Conservation (phyloP, 2,888 invertebrate species). For the Oscheius sp. region DNA sequence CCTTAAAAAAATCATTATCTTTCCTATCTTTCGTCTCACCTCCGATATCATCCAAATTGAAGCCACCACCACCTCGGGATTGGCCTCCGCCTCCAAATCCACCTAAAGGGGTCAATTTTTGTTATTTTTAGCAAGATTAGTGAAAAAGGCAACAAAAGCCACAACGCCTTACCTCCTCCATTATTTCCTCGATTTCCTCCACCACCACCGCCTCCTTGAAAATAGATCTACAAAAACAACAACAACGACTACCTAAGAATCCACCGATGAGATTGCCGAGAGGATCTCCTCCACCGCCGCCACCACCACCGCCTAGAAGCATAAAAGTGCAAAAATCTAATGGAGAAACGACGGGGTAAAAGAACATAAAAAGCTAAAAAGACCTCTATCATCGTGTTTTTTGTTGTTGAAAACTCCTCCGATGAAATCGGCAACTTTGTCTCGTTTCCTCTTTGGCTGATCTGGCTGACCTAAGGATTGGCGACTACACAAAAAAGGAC, state of each 20-base stretch:
- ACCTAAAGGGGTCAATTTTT: background rate
- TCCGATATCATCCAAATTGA: slow-evolving; percentile 26
- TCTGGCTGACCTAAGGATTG: slow-evolving; percentile 4
- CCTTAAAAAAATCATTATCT: too few relatives aligned
- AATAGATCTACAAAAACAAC: slow-evolving; percentile 41
- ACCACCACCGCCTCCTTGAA: slow-evolving; percentile 18
- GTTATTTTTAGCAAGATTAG: background rate
- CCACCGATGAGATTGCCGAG: slow-evolving; percentile 41
- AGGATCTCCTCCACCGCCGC: slow-evolving; percentile 23
- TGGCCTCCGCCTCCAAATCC: slow-evolving; percentile 32
- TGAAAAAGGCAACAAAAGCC: background rate
- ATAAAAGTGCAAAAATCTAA: slow-evolving; percentile 20
- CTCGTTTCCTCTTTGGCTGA: slow-evolving; percentile 42
- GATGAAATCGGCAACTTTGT: slow-evolving; percentile 48
- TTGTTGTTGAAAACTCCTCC: slow-evolving; percentile 42
- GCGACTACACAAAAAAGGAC: background rate
- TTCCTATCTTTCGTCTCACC: too few relatives aligned
- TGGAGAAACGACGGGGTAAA: background rate
- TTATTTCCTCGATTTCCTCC: background rate
- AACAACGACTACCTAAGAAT: slow-evolving; percentile 44
- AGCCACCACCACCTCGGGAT: slow-evolving; percentile 32
- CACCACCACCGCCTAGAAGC: slow-evolving; percentile 38
- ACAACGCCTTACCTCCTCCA: slow-evolving; percentile 3
- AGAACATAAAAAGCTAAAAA: slow-evolving; percentile 15
- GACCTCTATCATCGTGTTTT: slow-evolving; percentile 30